Evolutionary conservation across 2,113 vertebrate genomes (phyloP).

Genomic region (human): DNA sequence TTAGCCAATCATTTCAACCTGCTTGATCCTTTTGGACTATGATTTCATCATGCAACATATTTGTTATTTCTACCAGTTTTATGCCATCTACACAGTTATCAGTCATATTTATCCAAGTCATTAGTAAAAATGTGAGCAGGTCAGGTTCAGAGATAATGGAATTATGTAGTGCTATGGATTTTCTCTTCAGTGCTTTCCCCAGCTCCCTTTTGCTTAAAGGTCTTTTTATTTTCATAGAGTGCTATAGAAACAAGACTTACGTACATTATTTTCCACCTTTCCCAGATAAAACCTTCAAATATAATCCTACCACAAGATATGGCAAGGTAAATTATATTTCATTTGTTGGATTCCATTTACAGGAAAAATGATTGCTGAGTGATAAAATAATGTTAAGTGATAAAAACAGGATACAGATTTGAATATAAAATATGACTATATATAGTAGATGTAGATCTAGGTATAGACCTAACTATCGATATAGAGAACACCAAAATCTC

Average conservation of each 20-base stretch:
- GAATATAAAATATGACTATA: background rate
- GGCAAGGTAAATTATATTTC: background rate
- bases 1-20: background rate
- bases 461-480: background rate
- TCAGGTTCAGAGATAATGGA: background rate
- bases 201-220: background rate
- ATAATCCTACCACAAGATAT: background rate
- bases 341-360: background rate
- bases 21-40: background rate
- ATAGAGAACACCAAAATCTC: background rate
- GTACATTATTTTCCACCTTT: background rate
- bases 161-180: background rate
- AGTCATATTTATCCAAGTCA: background rate
- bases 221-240: conserved; percentile 1
- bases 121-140: background rate
- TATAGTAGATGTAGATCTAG: background rate
- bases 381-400: background rate
- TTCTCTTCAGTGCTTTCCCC: background rate
- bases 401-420: background rate
- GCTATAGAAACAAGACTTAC: background rate
- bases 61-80: conserved; percentile 14
- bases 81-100: background rate
- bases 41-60: conserved; percentile 1
- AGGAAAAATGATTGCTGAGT: background rate
- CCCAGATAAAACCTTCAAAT: background rate